Evolutionary conservation across 2,888 invertebrate species (phyloP), one percentile per base, ranked within the genome.

Genomic region (Sialis lutaria): DNA sequence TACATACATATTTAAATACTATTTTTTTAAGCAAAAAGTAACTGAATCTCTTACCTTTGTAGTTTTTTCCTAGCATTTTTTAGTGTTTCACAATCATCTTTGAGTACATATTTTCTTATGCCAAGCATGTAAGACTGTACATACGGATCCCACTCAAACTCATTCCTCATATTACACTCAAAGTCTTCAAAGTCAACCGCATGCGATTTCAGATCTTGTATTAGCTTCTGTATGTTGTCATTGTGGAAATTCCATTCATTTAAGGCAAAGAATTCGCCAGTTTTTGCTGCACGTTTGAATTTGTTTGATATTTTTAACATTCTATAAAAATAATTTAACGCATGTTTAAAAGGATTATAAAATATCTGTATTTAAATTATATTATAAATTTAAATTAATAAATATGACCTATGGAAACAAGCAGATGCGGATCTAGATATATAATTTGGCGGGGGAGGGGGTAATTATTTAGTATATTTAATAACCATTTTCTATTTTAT

Each of bases 231-330:
- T 49, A 83, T 69, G 52, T 84, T 82, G 0, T 70, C 63, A 2
- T 74, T 72, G 9, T 77, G 73, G 56, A 89, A 90, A 45, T 76
- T 70, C 90, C 90, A 95, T 54, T 91, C 83, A 60, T 84, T 75
- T 30, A 81, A 73, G 0, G 89, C 83, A 60, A 92, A 93, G 60
- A 85, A 92, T 58, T 84, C 81, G 1, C 91, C 82, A 0, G 81
- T 80, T 12, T 78, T 73, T 0, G 86, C 78, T 0, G 88, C 83
- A 58, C 77, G 73, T 55, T 85, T 79, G 61, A 90, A 81, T 50
- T 84, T 79, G 46, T 75, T 76, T n/a, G 86, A 83, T 1, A 88
- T 74, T 58, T 82, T 86, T 64, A 90, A 73, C 79, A 90, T 88
- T 53, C 88, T 88, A 61, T 12, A 65, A 64, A 44, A 37, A 46